A percentile compares a stretch with the other conserved stretches of the same genome.
Evolutionary conservation across 2,113 vertebrate species (phyloP).

Genomic region (Hippocampus comes): DNA sequence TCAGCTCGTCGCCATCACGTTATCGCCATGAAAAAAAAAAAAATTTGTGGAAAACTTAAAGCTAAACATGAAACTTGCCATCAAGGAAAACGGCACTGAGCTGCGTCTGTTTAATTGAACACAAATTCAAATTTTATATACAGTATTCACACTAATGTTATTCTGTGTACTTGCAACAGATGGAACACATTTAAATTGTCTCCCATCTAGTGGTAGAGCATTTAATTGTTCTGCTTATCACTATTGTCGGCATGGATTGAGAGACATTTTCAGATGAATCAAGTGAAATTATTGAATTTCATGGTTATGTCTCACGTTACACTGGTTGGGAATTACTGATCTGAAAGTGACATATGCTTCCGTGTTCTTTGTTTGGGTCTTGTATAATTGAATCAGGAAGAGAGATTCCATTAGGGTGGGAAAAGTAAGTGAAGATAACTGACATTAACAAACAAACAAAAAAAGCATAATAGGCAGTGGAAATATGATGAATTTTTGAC

Average conservation of each 20-base stretch:
- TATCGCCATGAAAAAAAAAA: no score
- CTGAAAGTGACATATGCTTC: neutral
- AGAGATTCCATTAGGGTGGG: neutral
- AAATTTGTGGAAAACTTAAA: no score
- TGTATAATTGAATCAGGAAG: neutral
- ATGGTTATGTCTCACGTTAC: no score
- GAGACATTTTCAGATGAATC: no score
- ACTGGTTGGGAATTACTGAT: neutral
- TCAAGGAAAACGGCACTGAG: neutral
- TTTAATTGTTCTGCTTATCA: neutral
- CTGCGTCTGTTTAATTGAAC: neutral
- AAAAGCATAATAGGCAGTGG: no score
- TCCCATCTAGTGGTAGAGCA: neutral
- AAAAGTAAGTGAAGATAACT: neutral
- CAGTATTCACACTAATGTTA: neutral
- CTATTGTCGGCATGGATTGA: no score
- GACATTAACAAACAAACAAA: neutral
- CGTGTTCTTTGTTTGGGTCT: neutral
- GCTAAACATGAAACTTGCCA: no score
- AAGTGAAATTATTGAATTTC: neutral
- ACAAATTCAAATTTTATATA: neutral
- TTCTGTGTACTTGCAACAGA: neutral
- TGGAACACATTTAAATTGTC: neutral
- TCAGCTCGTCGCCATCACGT: no score
- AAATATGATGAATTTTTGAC: neutral